Evolutionary conservation across 2,113 vertebrate species (phyloP), one percentile per base, ranked within the genome.

Genomic region (Lynx canadensis): DNA sequence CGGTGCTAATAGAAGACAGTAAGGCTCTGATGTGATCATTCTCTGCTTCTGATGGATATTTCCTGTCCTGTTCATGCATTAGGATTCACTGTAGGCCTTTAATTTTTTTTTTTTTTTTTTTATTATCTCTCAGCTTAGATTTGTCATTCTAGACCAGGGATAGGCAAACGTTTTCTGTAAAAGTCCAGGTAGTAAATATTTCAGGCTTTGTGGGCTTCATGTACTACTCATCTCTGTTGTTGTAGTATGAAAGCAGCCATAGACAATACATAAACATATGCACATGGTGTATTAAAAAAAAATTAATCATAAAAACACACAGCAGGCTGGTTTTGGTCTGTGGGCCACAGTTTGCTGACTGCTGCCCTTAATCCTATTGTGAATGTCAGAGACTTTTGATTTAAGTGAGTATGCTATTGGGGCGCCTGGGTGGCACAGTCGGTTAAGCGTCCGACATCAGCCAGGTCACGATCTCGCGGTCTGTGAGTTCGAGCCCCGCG

Each of bases 31-130:
- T 7, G n/a, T 36, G 25, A 50, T 16, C 23, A 16, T 84, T 48
- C 48, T 93, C 41, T 95, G 55, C 25, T 85, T 94, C 89, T 78
- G 50, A 86, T 36, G 38, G 73, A 27, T 60, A 68, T 80, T 92
- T 86, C 66, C 36, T 90, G 14, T 38, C 25, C 25, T 74, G 33
- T 9, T 69, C 19, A 41, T 52, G 50, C 50, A 57, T 79, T 66
- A 18, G 36, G 31, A 96, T 76, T 92, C 31, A 76, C n/a, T 19
- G 29, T 4, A 71, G 80, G 8, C 7, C 78, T 85, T 95, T 55
- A 33, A 38, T 88, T 82, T 29, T 65, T 87, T 96, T 31, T 41
- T 65, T n/a, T n/a, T n/a, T 41, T 45, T 45, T 45, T 9, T 45
- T 1, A 45, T 45, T 91, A 80, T 69, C 25, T n/a, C 23, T 25